A percentile compares a stretch with the other conserved stretches of the same genome.
phyloP scores from a whole-genome alignment of 2,888 invertebrate genomes.

The Eupithecia dodoneata region DNA sequence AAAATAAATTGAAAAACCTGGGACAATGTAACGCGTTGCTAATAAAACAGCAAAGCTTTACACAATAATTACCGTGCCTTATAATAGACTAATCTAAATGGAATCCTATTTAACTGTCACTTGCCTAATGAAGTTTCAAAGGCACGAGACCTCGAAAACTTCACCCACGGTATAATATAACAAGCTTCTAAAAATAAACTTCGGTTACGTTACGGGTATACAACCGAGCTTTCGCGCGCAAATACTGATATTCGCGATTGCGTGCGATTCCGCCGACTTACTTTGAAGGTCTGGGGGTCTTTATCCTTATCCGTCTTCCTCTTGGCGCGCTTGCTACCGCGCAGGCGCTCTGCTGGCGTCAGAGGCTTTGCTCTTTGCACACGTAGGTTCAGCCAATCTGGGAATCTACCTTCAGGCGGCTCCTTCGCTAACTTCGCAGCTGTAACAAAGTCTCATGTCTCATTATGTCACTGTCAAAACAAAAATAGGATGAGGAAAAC shows the following conservation, averaged over 20 bases:
- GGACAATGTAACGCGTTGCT: neutral
- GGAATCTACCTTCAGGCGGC: constrained; percentile 74
- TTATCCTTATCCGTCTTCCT: constrained; percentile 50
- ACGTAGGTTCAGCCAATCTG: constrained; percentile 76
- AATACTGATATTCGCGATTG: constrained; percentile 42
- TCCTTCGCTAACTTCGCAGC: constrained; percentile 79
- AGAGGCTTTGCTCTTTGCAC: constrained; percentile 65
- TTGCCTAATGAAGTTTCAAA: constrained; percentile 52
- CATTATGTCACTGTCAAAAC: neutral
- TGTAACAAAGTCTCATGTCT: constrained; percentile 50
- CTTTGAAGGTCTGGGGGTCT: constrained; percentile 69
- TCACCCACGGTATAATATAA: constrained; percentile 37
- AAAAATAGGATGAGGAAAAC: neutral
- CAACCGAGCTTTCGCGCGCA: constrained; percentile 56
- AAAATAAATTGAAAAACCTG: neutral
- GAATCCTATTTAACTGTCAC: constrained; percentile 37
- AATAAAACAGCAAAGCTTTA: neutral
- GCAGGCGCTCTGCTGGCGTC: constrained; percentile 63
- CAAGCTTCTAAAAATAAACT: constrained; percentile 42
- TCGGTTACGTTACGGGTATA: constrained; percentile 34
- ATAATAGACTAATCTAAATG: constrained; percentile 25
- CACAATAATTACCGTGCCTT: constrained; percentile 9
- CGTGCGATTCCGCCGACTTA: constrained; percentile 63
- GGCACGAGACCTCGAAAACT: constrained; percentile 43
- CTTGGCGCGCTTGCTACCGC: constrained; percentile 68